Conservation (phyloP, 2,113 vertebrate species). For the Mus spicilegus region DNA sequence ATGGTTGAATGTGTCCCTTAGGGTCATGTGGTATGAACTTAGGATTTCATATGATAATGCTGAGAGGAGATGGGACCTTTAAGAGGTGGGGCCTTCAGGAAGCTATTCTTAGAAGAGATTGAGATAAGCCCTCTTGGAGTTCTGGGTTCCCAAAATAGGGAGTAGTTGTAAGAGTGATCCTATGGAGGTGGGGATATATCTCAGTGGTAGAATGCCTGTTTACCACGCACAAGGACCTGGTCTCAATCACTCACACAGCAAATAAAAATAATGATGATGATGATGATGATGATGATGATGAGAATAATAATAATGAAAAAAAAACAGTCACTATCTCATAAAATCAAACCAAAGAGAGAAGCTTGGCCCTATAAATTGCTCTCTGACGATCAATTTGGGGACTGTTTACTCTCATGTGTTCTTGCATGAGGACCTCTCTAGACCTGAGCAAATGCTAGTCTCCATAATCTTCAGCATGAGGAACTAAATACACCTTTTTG, state of each 20-base stretch:
- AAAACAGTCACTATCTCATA: not conserved
- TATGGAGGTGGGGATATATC: not conserved
- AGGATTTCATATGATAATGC: no score
- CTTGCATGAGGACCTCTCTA: not conserved
- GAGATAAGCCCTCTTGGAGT: not conserved
- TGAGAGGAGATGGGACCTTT: not conserved
- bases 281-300: no score
- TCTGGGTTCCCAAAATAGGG: not conserved
- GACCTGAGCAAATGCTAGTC: not conserved
- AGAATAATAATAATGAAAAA: not conserved
- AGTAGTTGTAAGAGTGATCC: not conserved
- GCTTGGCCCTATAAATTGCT: not conserved
- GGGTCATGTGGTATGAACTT: not conserved
- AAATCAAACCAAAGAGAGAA: not conserved
- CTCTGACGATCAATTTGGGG: not conserved
- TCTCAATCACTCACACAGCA: not conserved
- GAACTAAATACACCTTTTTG: not conserved
- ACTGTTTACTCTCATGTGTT: not conserved
- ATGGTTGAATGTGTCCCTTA: not conserved
- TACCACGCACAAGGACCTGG: not conserved
- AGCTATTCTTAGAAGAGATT: not conserved
- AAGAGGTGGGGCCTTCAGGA: not conserved
- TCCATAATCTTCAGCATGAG: not conserved
- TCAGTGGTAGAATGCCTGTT: not conserved
- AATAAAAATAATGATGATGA: not conserved